phyloP scores from a whole-genome alignment of 2,113 vertebrate genomes.

The Diphyllodes magnificus region DNA sequence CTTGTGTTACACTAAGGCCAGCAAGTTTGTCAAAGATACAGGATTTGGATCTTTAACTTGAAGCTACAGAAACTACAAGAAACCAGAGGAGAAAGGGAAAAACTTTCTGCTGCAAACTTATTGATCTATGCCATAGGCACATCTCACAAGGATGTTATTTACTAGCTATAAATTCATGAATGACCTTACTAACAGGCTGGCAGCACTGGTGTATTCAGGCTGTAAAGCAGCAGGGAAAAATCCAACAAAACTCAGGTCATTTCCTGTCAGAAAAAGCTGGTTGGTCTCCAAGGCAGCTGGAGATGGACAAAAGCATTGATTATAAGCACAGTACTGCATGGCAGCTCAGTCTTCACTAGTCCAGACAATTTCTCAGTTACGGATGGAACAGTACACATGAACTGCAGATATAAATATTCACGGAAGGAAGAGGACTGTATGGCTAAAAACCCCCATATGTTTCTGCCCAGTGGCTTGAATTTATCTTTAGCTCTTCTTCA shows the following conservation, averaged over 20 bases:
- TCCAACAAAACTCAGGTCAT: neutral
- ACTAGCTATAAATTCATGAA: neutral
- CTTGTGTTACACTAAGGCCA: neutral
- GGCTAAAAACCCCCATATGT: neutral
- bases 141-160: neutral
- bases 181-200: neutral
- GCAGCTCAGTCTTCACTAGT: neutral
- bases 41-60: neutral
- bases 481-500: neutral
- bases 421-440: neutral
- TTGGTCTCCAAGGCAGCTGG: neutral
- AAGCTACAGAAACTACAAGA: neutral
- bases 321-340: neutral
- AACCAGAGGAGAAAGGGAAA: neutral
- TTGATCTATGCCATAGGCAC: neutral
- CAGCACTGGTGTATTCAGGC: neutral
- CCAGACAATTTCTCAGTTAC: neutral
- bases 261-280: neutral
- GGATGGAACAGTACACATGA: neutral
- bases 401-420: neutral
- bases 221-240: neutral
- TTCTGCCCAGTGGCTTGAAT: neutral
- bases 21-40: neutral
- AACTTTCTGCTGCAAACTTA: neutral
- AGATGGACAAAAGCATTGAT: neutral